Evolutionary conservation across 2,888 invertebrate genomes (phyloP).

Genomic region (Boloria selene): DNA sequence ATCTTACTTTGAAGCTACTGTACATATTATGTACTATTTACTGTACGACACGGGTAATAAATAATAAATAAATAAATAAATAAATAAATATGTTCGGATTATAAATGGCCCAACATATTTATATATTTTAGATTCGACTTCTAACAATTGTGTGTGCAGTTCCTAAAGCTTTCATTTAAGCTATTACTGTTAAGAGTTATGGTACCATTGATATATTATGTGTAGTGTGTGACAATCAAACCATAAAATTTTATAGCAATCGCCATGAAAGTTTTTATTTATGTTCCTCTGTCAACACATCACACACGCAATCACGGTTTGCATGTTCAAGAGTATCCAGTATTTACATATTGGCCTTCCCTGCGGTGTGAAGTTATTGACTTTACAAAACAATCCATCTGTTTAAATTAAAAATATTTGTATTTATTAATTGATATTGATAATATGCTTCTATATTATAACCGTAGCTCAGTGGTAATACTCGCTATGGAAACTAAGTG

Average conservation of each 20-base stretch:
- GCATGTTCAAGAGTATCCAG: constrained; percentile 18
- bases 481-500: no score
- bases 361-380: background rate
- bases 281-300: constrained; percentile 15
- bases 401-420: background rate
- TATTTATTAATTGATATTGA: no score
- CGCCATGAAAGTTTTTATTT: constrained; percentile 13
- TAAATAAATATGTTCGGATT: no score
- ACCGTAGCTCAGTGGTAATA: no score
- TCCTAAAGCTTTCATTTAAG: background rate
- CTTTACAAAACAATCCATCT: constrained; percentile 1
- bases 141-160: background rate
- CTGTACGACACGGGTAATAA: no score
- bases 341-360: constrained; percentile 21
- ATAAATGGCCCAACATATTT: no score
- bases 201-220: no score
- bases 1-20: background rate
- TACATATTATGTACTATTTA: no score
- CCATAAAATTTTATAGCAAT: constrained; percentile 3
- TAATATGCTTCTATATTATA: no score
- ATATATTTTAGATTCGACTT: background rate
- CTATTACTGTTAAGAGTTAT: background rate
- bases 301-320: constrained; percentile 25
- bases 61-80: no score
- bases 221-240: no score